Conservation (phyloP, 2,113 vertebrate species). For the Saguinus imperator region DNA sequence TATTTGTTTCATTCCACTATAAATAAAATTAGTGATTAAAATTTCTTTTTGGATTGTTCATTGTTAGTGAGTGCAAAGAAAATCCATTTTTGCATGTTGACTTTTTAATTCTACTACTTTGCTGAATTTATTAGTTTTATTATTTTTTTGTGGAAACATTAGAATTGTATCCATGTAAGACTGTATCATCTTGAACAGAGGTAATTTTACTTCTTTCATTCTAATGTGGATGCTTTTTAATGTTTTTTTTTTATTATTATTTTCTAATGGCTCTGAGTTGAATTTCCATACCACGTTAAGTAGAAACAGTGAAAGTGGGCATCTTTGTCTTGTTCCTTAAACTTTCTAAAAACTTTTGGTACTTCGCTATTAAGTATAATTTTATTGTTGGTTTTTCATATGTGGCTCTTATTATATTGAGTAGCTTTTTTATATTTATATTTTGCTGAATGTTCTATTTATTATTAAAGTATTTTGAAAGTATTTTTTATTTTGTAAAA, state of each 20-base stretch:
- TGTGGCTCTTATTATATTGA: neutral
- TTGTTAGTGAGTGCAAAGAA: neutral
- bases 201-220: neutral
- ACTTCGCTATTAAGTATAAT: neutral
- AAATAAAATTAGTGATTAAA: neutral
- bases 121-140: neutral
- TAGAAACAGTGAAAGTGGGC: neutral
- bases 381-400: neutral
- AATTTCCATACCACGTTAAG: neutral
- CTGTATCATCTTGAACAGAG: neutral
- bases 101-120: neutral
- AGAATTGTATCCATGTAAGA: neutral
- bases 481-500: neutral
- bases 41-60: neutral
- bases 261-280: neutral
- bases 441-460: neutral
- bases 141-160: neutral
- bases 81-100: neutral
- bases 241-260: neutral
- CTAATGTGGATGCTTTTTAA: neutral
- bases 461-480: neutral
- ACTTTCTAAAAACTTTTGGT: neutral
- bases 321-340: neutral
- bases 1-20: neutral
- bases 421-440: neutral